Conservation (phyloP, 2,888 invertebrate species). For the Neelides folsomi region DNA sequence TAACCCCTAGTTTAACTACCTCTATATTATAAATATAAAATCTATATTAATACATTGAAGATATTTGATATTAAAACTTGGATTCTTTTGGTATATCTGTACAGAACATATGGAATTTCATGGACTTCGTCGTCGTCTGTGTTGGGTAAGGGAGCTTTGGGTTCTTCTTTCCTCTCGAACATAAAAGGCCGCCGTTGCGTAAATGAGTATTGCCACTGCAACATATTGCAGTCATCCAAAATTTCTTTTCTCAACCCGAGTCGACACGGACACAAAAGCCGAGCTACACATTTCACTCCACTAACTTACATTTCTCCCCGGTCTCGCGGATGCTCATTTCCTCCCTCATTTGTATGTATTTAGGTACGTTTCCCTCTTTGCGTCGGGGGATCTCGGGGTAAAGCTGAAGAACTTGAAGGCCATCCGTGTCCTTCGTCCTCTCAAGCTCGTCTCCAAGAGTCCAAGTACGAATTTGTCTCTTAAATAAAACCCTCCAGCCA, state of each 20-base stretch:
- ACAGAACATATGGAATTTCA: conserved; percentile 49
- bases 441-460: not conserved
- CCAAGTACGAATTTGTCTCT: not conserved
- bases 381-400: not conserved
- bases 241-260: too few relatives aligned
- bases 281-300: too few relatives aligned
- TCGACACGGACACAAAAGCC: too few relatives aligned
- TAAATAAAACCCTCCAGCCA: too few relatives aligned
- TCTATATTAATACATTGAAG: too few relatives aligned
- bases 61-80: too few relatives aligned
- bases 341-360: not conserved
- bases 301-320: too few relatives aligned
- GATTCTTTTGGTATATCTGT: conserved; percentile 40
- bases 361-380: not conserved
- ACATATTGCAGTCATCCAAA: too few relatives aligned
- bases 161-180: not conserved
- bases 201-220: too few relatives aligned
- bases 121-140: conserved; percentile 48
- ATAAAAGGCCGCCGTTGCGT: not conserved
- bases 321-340: too few relatives aligned
- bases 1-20: too few relatives aligned
- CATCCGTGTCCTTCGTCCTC: conserved; percentile 1
- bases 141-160: conserved; percentile 42
- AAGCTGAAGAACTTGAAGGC: not conserved
- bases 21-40: too few relatives aligned